phyloP scores from a whole-genome alignment of 2,113 vertebrate species.

The Coturnix japonica region DNA sequence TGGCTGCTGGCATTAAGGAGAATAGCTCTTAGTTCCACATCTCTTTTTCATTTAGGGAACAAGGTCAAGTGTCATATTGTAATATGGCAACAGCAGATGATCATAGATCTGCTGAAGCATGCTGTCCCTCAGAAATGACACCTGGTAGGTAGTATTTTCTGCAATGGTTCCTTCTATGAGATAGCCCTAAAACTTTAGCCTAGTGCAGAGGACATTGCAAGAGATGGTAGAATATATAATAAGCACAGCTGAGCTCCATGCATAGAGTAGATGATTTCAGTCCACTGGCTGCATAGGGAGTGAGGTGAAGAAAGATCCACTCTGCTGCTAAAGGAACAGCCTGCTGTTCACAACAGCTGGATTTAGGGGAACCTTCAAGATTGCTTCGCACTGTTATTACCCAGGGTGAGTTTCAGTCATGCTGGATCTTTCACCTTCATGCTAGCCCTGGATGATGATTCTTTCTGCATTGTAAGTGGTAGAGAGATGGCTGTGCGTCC shows the following conservation, averaged over 20 bases:
- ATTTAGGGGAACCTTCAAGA: neutral
- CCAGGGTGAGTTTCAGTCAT: neutral
- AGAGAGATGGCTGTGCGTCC: neutral
- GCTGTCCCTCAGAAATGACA: neutral
- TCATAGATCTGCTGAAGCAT: neutral
- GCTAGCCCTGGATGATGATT: neutral
- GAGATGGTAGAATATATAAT: neutral
- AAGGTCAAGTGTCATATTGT: neutral
- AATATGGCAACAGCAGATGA: neutral
- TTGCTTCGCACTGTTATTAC: neutral
- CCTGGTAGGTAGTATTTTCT: neutral
- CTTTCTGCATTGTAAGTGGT: neutral
- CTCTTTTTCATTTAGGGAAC: neutral
- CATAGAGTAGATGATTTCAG: neutral
- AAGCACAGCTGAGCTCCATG: neutral
- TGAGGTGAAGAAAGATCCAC: neutral
- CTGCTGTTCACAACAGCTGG: neutral
- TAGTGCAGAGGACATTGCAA: rapidly evolving
- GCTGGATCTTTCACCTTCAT: neutral
- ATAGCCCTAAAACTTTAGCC: neutral
- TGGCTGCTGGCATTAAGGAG: neutral
- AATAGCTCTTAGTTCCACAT: neutral
- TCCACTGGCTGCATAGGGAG: neutral
- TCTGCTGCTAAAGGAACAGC: neutral
- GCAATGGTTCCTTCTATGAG: neutral